Evolutionary conservation across 2,797 vertebrate species (phyloP), one percentile per base, ranked within the genome.

Genomic region (Thamnophis elegans): DNA sequence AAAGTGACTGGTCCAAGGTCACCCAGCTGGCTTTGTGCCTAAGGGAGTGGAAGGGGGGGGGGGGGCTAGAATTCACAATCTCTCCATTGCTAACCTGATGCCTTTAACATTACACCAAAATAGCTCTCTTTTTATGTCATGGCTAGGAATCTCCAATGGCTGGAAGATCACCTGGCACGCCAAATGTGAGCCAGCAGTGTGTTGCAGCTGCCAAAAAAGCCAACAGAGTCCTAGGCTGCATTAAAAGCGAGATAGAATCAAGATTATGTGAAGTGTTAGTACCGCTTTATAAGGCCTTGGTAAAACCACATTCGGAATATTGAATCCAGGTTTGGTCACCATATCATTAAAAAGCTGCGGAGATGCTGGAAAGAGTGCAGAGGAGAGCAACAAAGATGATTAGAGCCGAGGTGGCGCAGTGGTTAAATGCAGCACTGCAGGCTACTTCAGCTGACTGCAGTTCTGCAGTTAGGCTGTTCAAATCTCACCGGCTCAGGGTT

Each of bases 11-110:
- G 58, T 3, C 58, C 22, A 59, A 59, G 58, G 60, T 28, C 60
- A 28, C 11, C 60, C 60, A 28, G 4, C 26, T 62, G 60, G 4
- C 60, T 62, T 62, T 1, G 1, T 62, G 26, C 26, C 60, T 62
- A 28, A 62, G 11, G 26, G 26, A 0, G 22, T 10, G 25, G 8
- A 4, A 3, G 54, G 56, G 54, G 0, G 11, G 54, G 0, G 11
- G 56, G 9, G 11, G 4, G 28, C 1, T 28, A 28, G 60, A 28
- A 65, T 13, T n/a, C 60, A 65, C 60, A 65, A 65, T n/a, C 26
- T n/a, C 62, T 65, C 62, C 0, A 4, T n/a, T 65, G n/a, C 28
- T 65, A 65, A 13, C 62, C 62, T 65, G 62, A n/a, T 13, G 62
- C 62, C 62, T 65, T n/a, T 65, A 65, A 65, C 28, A 1, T 12